A percentile compares a stretch with the other conserved stretches of the same genome.
Evolutionary conservation across 35 echinoderm and acorn worm genomes (phyloP).

Genomic region (Heliocidaris tuberculata): DNA sequence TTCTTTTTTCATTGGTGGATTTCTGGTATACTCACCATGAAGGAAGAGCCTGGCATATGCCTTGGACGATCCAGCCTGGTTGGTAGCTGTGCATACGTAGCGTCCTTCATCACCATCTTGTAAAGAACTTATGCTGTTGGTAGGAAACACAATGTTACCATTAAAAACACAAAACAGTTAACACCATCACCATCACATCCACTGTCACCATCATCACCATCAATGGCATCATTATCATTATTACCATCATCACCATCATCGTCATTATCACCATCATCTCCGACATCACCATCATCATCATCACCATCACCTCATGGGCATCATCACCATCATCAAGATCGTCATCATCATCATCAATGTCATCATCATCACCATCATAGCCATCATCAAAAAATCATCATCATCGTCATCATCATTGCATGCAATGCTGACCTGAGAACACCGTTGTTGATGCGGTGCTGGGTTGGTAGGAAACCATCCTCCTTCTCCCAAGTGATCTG

Average conservation of each 20-base stretch:
- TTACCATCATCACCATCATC: background rate
- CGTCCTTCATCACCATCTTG: conserved; percentile 72
- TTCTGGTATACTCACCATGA: conserved; percentile 59
- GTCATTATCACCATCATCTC: background rate
- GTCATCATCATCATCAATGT: background rate
- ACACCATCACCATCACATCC: background rate
- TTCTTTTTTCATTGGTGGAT: no score
- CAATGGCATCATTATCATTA: background rate
- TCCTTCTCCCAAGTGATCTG: conserved; percentile 80
- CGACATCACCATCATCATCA: background rate
- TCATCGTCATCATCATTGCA: background rate
- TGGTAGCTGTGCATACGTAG: conserved; percentile 81
- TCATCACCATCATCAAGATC: conserved; percentile 1
- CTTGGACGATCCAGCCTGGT: conserved; percentile 73
- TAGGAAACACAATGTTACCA: background rate
- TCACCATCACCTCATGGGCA: background rate
- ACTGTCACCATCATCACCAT: background rate
- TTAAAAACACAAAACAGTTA: background rate
- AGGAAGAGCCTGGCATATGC: conserved; percentile 59
- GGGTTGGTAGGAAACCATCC: conserved; percentile 54
- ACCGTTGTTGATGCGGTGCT: conserved; percentile 81
- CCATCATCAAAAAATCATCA: background rate
- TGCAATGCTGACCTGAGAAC: conserved; percentile 71
- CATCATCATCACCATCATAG: background rate
- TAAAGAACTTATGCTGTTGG: conserved; percentile 71